phyloP scores from a whole-genome alignment of 2,113 vertebrate species.

The Myotis lucifugus region DNA sequence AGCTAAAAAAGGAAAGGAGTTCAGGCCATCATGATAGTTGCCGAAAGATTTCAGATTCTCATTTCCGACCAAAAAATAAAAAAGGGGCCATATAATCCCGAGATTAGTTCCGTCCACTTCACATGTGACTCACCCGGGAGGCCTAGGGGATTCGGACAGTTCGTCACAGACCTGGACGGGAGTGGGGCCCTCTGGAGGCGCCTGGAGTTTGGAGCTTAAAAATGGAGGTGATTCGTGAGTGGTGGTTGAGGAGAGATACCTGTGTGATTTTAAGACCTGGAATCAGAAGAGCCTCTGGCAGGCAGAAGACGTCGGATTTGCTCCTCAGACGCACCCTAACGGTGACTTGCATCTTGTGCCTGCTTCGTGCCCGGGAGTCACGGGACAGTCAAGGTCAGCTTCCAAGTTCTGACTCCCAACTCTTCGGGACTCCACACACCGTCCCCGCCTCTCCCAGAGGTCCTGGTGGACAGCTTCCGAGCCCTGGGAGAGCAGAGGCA shows the following conservation, averaged over 20 bases:
- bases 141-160: background rate
- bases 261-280: background rate
- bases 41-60: slow-evolving; percentile 32
- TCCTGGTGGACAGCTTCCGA: background rate
- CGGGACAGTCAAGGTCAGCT: rapidly evolving
- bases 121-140: background rate
- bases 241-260: too few relatives aligned
- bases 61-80: background rate
- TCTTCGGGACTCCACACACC: too few relatives aligned
- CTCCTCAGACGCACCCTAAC: background rate
- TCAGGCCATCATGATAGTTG: background rate
- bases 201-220: background rate
- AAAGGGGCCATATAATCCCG: background rate
- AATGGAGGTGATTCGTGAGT: background rate
- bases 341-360: rapidly evolving
- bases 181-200: background rate
- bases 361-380: background rate
- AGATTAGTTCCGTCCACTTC: background rate
- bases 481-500: background rate
- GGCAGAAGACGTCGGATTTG: background rate
- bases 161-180: background rate
- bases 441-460: rapidly evolving
- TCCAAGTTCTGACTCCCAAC: background rate
- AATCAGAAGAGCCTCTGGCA: background rate
- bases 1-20: background rate